Base-by-base conservation (phyloP, 2,113 vertebrate species). In the Callocephalon fimbriatum region DNA sequence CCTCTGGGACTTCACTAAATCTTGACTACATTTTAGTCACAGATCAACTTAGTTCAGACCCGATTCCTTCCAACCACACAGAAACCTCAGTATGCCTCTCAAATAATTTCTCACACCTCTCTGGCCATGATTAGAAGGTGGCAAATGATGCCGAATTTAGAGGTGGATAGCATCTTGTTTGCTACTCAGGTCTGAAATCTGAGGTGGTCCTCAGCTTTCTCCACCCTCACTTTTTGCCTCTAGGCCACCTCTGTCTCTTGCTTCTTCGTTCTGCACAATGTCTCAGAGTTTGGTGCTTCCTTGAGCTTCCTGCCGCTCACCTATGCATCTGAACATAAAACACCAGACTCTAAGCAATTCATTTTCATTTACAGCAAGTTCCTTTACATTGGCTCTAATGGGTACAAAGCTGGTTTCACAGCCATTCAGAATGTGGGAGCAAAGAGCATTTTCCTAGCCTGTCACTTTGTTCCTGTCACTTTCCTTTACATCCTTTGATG, bases 381-480 rank as follows among this genome's bases (percentile, higher is more conserved):
- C 37, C 87, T 93, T 93, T 94, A 93, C 86, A 81, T 71, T 75
- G 58, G 62, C 74, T 91, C 45, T 95, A 96, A 93, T 65, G 74
- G 95, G 92, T 73, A 93, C 92, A 94, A 95, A 94, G 83, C 93
- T 96, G 92, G 95, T 95, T 96, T 96, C 90, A 94, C 92, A 96
- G 81, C 92, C 93, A 96, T 95, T 97, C 93, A 94, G 84, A 95
- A 97, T 95, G 90, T 94, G 87, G 74, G 93, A 93, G 93, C 81
- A 96, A 96, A 94, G 86, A 93, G 62, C 90, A 79, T 90, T 93
- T 96, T 96, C 85, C 85, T 91, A 96, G 95, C 96, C 85, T 95
- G 95, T 94, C 95, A 93, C 95, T 96, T 96, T 87, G 59, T 95
- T 74, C 83, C 83, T 93, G 91, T 91, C 94, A 96, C 85, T 95